Evolutionary conservation across 92 coral and sea anemone species (phyloP).

Genomic region (Pocillopora grandis): DNA sequence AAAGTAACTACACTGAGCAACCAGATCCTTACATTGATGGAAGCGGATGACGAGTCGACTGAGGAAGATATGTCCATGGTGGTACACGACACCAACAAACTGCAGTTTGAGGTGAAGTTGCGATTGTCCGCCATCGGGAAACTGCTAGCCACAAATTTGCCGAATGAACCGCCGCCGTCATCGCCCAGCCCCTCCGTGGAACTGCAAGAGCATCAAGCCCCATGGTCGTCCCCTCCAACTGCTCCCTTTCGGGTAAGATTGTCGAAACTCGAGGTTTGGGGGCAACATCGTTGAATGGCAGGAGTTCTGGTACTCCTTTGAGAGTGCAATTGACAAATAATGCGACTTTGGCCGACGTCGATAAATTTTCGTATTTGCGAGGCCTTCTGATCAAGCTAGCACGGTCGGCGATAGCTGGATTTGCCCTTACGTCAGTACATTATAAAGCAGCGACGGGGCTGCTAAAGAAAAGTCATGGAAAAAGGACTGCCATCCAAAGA

Average conservation of each 20-base stretch:
- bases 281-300: slow-evolving; percentile 48
- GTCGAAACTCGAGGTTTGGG: slow-evolving; percentile 43
- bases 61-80: slow-evolving; percentile 1
- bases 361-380: slow-evolving; percentile 20
- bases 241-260: slow-evolving; percentile 7
- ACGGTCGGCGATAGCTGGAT: slow-evolving; percentile 50
- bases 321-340: slow-evolving; percentile 43
- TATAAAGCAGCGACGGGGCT: slow-evolving; percentile 33
- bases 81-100: not conserved
- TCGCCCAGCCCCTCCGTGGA: not conserved
- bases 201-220: not conserved
- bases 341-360: not conserved
- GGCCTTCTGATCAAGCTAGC: slow-evolving; percentile 12
- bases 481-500: slow-evolving; percentile 12
- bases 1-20: not conserved
- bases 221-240: not conserved
- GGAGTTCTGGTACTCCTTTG: slow-evolving; percentile 66
- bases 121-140: slow-evolving; percentile 3
- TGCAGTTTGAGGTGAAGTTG: not conserved
- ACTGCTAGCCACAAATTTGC: not conserved
- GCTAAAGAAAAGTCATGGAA: slow-evolving; percentile 3
- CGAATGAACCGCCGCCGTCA: too few relatives aligned
- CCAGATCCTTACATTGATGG: not conserved
- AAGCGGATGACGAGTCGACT: not conserved
- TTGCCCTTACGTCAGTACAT: slow-evolving; percentile 21